phyloP scores from a whole-genome alignment of 2,797 vertebrate genomes.

The Micropoecilia bifurca region DNA sequence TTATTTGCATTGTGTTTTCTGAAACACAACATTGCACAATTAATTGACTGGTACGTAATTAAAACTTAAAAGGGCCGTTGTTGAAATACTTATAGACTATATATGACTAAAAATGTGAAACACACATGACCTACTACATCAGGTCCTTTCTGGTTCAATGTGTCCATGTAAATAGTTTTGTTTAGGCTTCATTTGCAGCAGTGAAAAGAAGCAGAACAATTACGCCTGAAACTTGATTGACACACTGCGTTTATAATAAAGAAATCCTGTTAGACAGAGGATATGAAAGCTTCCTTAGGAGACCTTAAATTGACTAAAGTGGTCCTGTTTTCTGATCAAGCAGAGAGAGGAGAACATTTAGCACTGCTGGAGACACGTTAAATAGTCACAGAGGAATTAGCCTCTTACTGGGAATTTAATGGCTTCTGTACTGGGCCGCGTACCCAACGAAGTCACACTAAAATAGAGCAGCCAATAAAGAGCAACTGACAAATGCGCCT shows the following conservation, averaged over 20 bases:
- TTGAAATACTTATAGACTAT: background rate
- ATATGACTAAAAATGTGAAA: background rate
- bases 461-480: constrained; percentile 69
- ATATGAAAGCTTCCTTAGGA: constrained; percentile 76
- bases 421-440: constrained; percentile 64
- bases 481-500: constrained; percentile 55
- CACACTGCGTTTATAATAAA: constrained; percentile 15
- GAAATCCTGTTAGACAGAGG: constrained; percentile 50
- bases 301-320: constrained; percentile 81
- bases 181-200: constrained; percentile 5
- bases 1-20: background rate
- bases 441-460: constrained; percentile 66
- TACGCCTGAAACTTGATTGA: background rate
- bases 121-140: constrained; percentile 8
- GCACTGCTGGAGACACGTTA: constrained; percentile 79
- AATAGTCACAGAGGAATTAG: constrained; percentile 81
- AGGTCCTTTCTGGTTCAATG: constrained; percentile 21
- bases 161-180: constrained; percentile 20
- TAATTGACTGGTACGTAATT: constrained; percentile 8
- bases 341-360: constrained; percentile 79
- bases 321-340: constrained; percentile 82
- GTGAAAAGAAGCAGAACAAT: background rate
- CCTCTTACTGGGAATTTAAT: constrained; percentile 75
- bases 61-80: background rate
- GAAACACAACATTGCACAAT: background rate